phyloP scores from a whole-genome alignment of 2,888 invertebrate genomes.

The Philereme vetulata region DNA sequence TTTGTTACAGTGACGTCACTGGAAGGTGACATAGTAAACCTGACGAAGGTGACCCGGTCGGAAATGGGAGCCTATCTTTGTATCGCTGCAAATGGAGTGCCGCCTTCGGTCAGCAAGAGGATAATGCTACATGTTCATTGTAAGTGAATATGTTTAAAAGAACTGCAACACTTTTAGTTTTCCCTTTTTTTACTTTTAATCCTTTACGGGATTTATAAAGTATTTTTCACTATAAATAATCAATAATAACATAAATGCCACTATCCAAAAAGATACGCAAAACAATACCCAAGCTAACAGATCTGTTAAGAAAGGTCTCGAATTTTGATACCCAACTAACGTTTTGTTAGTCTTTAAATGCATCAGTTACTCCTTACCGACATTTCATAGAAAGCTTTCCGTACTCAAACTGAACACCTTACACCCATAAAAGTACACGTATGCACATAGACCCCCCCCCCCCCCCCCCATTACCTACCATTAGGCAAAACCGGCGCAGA shows the following conservation, averaged over 20 bases:
- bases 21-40: conserved; percentile 91
- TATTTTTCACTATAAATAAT: too few relatives aligned
- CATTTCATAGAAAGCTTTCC: conserved; percentile 1
- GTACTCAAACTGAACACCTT: conserved; percentile 14
- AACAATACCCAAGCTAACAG: too few relatives aligned
- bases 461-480: conserved; percentile 34
- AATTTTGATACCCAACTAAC: too few relatives aligned
- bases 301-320: too few relatives aligned
- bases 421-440: conserved; percentile 24
- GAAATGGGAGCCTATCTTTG: conserved; percentile 96
- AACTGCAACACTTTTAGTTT: too few relatives aligned
- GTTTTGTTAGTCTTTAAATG: neutral
- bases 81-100: conserved; percentile 94
- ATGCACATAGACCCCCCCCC: conserved; percentile 29
- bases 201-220: too few relatives aligned
- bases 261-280: too few relatives aligned
- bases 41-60: conserved; percentile 93
- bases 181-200: too few relatives aligned
- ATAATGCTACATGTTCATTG: conserved; percentile 96
- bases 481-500: conserved; percentile 40
- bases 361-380: neutral
- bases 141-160: conserved; percentile 81
- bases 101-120: conserved; percentile 94
- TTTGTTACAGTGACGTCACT: conserved; percentile 85
- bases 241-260: too few relatives aligned